Percentiles rank a stretch among this genome's conserved stretches.
Evolutionary conservation across 2,797 vertebrate species (phyloP).

Genomic region (Accipiter superciliosus): DNA sequence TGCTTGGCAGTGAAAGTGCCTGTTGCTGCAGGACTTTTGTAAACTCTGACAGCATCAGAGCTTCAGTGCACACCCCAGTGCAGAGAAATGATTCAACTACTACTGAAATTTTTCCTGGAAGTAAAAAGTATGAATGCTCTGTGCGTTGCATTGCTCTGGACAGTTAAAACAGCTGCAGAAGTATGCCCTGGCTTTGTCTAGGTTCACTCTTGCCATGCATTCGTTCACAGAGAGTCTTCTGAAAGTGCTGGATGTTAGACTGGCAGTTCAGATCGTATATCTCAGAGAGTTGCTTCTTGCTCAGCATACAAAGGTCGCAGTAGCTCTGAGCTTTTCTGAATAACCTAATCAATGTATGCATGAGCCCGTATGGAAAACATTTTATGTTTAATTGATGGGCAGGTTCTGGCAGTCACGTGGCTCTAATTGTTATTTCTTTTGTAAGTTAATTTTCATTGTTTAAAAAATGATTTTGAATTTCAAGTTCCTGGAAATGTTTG

Average conservation of each 20-base stretch:
- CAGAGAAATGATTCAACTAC: neutral
- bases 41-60: neutral
- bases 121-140: rapidly evolving
- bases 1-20: neutral
- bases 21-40: neutral
- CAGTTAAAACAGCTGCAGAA: neutral
- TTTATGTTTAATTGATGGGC: neutral
- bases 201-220: neutral
- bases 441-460: neutral
- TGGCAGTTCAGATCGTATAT: neutral
- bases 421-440: neutral
- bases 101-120: neutral
- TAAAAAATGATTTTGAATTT: neutral
- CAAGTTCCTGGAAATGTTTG: neutral
- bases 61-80: neutral
- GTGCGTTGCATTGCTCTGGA: neutral
- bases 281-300: neutral
- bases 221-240: neutral
- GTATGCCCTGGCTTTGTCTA: neutral
- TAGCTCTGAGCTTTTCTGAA: neutral
- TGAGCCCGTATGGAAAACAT: neutral
- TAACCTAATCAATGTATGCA: neutral
- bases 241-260: neutral
- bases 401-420: neutral
- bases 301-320: neutral